phyloP scores from a whole-genome alignment of 2,113 vertebrate genomes.

The Anoplopoma fimbria region DNA sequence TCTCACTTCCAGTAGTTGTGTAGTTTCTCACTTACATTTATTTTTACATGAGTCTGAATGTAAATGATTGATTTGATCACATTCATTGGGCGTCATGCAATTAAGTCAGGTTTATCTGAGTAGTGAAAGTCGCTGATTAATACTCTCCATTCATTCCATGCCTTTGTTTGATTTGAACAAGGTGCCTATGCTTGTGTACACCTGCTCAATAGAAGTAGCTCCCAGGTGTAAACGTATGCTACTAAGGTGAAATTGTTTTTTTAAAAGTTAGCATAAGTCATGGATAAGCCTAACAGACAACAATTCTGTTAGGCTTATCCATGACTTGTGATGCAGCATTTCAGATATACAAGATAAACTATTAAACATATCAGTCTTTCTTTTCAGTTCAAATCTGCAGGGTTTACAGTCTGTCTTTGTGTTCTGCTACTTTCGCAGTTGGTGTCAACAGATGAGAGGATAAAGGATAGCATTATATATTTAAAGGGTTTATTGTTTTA shows the following conservation, averaged over 20 bases:
- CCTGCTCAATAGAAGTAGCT: background rate
- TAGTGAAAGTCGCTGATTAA: background rate
- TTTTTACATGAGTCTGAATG: background rate
- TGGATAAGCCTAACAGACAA: background rate
- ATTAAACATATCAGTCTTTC: background rate
- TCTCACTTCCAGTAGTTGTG: background rate
- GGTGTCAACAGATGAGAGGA: background rate
- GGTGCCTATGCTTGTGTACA: background rate
- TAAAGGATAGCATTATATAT: background rate
- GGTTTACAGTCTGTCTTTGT: conserved; percentile 1
- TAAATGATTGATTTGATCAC: background rate
- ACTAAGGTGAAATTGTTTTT: background rate
- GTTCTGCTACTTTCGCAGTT: background rate
- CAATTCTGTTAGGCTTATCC: too few species aligned
- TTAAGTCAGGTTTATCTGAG: background rate
- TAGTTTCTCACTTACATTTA: background rate
- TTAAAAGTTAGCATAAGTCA: too few species aligned
- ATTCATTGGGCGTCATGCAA: background rate
- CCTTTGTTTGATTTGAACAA: background rate
- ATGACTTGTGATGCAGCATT: background rate
- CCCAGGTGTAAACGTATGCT: background rate
- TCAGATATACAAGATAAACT: background rate
- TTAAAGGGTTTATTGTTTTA: background rate
- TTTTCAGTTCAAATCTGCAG: background rate
- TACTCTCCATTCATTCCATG: background rate